Evolutionary conservation across 2,888 invertebrate species (phyloP).

Genomic region (Parasteatoda lunata): DNA sequence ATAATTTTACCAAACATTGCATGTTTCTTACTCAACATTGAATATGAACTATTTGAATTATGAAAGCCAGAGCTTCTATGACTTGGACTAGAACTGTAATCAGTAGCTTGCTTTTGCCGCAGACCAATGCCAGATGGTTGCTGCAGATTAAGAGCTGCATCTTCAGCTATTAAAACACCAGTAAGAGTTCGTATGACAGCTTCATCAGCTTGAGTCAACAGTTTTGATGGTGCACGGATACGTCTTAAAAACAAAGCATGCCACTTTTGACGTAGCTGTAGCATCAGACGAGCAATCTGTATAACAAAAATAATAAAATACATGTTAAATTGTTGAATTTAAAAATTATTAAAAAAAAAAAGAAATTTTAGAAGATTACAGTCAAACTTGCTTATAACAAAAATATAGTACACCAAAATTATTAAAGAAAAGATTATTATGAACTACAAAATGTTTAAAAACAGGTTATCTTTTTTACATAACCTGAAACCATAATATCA

Average conservation of each 20-base stretch:
- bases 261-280: constrained; percentile 83
- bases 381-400: no score
- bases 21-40: not conserved
- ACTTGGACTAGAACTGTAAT: constrained; percentile 70
- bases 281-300: constrained; percentile 78
- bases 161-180: constrained; percentile 82
- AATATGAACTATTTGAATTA: constrained; percentile 17
- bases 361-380: no score
- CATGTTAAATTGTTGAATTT: not conserved
- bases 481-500: no score
- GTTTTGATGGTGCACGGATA: constrained; percentile 76
- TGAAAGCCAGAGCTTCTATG: constrained; percentile 30
- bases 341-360: no score
- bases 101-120: constrained; percentile 81
- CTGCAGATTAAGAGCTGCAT: constrained; percentile 81
- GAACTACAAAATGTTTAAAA: no score
- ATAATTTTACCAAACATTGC: no score
- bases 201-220: constrained; percentile 79
- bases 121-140: constrained; percentile 86
- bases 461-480: no score
- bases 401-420: no score
- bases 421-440: no score
- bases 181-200: constrained; percentile 81
- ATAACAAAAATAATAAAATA: constrained; percentile 12
- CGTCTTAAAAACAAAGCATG: constrained; percentile 81